phyloP scores from a whole-genome alignment of 2,888 invertebrate species.

The Troides aeacus region DNA sequence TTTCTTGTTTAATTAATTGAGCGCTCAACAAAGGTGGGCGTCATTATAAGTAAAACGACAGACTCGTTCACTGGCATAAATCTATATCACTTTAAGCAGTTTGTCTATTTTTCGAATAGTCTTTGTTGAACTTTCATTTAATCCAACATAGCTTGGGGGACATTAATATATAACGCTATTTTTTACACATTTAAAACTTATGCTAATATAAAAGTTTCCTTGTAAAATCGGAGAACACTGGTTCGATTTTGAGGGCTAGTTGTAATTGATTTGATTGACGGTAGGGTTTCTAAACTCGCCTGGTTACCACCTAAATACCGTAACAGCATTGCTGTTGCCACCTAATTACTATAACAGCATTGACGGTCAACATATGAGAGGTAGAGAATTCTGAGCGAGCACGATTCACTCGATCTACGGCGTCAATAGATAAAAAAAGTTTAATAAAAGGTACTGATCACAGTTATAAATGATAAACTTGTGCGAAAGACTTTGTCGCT shows the following conservation, averaged over 20 bases:
- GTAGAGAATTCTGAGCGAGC: too few species aligned
- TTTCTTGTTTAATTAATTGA: constrained; percentile 7
- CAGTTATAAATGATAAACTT: constrained; percentile 18
- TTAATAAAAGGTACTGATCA: neutral
- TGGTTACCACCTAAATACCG: too few species aligned
- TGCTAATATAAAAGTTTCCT: too few species aligned
- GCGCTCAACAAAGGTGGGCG: neutral
- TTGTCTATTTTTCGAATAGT: neutral
- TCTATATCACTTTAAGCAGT: neutral
- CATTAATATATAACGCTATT: neutral
- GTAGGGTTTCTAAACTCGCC: too few species aligned
- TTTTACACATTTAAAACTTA: neutral
- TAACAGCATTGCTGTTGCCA: too few species aligned
- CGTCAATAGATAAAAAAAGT: too few species aligned
- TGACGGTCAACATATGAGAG: too few species aligned
- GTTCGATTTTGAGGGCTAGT: too few species aligned
- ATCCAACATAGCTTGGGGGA: neutral
- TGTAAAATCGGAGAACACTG: too few species aligned
- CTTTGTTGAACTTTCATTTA: neutral
- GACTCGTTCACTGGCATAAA: neutral
- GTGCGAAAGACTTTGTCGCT: constrained; percentile 14
- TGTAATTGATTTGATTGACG: too few species aligned
- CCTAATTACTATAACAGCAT: too few species aligned
- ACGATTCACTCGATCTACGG: too few species aligned
- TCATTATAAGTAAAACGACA: neutral